A percentile compares a stretch with the other conserved stretches of the same genome.
Conservation (phyloP, 2,888 invertebrate species). For the Cataglyphis rosenhaueri region DNA sequence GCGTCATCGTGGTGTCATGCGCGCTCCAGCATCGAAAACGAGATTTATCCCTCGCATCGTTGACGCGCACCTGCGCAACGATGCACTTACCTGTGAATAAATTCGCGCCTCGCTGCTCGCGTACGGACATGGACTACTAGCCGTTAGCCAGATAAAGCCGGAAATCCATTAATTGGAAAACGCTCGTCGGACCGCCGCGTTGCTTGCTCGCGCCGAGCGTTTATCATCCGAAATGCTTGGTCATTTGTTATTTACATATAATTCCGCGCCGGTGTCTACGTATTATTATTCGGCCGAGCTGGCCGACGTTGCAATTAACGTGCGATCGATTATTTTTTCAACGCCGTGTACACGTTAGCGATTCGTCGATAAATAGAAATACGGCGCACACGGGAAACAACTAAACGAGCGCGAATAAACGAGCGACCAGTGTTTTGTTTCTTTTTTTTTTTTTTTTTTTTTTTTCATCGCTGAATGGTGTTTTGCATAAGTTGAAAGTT, state of each 20-base stretch:
- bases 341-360: conserved; percentile 43
- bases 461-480: conserved; percentile 7
- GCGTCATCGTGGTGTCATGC: conserved; percentile 52
- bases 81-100: conserved; percentile 69
- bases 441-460: neutral
- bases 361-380: conserved; percentile 46
- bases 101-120: conserved; percentile 75
- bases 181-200: conserved; percentile 73
- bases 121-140: conserved; percentile 41
- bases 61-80: conserved; percentile 57
- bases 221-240: conserved; percentile 78
- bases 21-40: conserved; percentile 48
- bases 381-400: neutral
- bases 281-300: conserved; percentile 74
- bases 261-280: conserved; percentile 74
- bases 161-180: conserved; percentile 84
- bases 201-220: conserved; percentile 61
- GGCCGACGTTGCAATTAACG: conserved; percentile 69
- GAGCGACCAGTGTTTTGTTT: conserved; percentile 7
- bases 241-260: conserved; percentile 82
- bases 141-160: conserved; percentile 78
- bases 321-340: conserved; percentile 79
- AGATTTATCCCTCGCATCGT: conserved; percentile 51
- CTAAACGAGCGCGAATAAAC: conserved; percentile 27
- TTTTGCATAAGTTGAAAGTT: conserved; percentile 43